Percentiles rank a stretch among this genome's conserved stretches.
These are phyloP conservation scores for Platyura marginata DNA, from an alignment of 1,140 invertebrate species.

Conservation along the genomic window DNA sequence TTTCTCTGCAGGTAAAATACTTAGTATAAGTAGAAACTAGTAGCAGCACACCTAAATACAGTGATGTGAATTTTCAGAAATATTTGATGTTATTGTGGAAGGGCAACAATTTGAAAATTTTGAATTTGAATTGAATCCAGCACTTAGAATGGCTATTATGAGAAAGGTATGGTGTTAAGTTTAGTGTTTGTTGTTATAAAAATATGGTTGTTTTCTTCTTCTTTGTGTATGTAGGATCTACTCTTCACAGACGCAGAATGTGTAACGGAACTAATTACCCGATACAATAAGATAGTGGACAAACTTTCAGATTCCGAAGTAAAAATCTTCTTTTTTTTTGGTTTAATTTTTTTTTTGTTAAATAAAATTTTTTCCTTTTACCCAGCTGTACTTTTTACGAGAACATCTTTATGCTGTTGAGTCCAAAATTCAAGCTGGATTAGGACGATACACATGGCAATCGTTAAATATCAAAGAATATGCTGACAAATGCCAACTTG, in stretches of 20 bases:
- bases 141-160: conserved; percentile 21
- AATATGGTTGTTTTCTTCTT: neutral
- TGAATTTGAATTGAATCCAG: conserved; percentile 38
- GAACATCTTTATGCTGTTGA: conserved; percentile 51
- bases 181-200: neutral
- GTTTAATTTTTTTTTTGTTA: too few species aligned
- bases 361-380: too few species aligned
- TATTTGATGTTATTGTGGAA: conserved; percentile 57
- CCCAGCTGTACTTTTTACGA: too few species aligned
- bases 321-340: too few species aligned
- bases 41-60: too few species aligned
- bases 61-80: too few species aligned
- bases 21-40: too few species aligned
- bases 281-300: conserved; percentile 37
- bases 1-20: conserved; percentile 25
- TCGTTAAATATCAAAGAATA: conserved; percentile 64
- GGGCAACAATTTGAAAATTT: conserved; percentile 54
- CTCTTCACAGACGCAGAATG: conserved; percentile 40
- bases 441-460: conserved; percentile 66
- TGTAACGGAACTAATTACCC: conserved; percentile 33
- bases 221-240: conserved; percentile 25
- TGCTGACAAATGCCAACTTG: conserved; percentile 29
- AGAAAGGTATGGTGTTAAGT: conserved; percentile 10
- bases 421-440: conserved; percentile 55
- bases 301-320: conserved; percentile 41